Evolutionary conservation across 2,113 vertebrate genomes (phyloP), one percentile per base, ranked within the genome.

Genomic region (Uria aalge): DNA sequence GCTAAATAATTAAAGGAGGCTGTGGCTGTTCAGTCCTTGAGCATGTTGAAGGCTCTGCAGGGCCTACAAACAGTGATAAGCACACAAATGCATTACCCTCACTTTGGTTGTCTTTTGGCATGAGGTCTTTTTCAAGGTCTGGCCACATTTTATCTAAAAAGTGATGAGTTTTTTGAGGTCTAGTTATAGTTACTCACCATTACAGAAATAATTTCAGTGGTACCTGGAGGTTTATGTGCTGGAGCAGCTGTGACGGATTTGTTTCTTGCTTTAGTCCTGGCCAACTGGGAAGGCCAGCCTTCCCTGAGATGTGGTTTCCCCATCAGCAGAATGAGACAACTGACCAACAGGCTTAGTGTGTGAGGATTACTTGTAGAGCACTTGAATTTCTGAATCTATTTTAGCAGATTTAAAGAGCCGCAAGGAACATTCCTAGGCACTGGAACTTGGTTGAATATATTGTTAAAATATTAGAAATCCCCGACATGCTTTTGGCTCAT

Each of bases 61-160:
- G 15, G 6, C 12, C 47, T 45, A 16, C 41, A 36, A 36, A 34
- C 8, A 36, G 20, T 45, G 56, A 13, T 8, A 59, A 75, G 2
- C 6, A 43, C 36, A 5, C 8, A 56, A 2, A 60, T 12, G 16
- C 8, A 38, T 48, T 18, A 40, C 3, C 3, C 1, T 4, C 5
- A 6, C 24, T 62, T 56, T 21, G 4, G 15, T 11, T 34, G 14
- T 8, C 57, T 30, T 45, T 45, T 66, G 14, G 13, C 14, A 11
- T 8, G 17, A 68, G 30, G 23, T 6, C 26, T 80, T 75, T 91
- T 38, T 43, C 40, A 74, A 74, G 11, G 12, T n/a, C 50, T 80
- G 59, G 13, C 3, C 2, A 3, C 2, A 6, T 17, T 60, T 91
- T 62, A 34, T 6, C 9, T 3, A 64, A 57, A 88, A 84, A 50